Base-by-base conservation (phyloP, 2,888 invertebrate genomes). In the Microplitis manilae region DNA sequence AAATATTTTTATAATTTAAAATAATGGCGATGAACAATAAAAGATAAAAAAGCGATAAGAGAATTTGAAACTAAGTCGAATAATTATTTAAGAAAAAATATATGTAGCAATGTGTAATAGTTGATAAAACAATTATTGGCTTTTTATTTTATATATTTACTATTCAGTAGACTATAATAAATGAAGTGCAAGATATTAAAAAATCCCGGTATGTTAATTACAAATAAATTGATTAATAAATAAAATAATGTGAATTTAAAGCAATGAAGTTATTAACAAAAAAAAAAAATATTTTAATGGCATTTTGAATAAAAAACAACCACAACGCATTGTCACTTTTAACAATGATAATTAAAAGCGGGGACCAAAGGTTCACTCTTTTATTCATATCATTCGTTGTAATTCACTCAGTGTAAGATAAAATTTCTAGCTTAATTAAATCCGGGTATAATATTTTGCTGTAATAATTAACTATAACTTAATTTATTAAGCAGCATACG, bases 401-500 rank as follows among this genome's bases (percentile, higher is more conserved):
- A 38, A 65, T 30, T 30, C 65, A 65, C 65, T 65, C 65, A 65
- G 38, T 30, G 38, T 30, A 17, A 65, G 13, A 30, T 38, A 65
- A 65, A 65, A 50, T 30, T 65, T 65, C 65, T 65, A 38, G 65
- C 30, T 65, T 30, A 65, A 65, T 30, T 65, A 38, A 17, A 30
- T 30, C 13, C 38, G 13, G 38, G 6, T 65, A 62, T 62, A 5
- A 17, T 62, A 17, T 62, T 62, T 62, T 62, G 15, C 20, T 62
- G 15, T 62, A 62, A 68, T 59, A 75, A 41, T 41, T 39, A 15
- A 38, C 9, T 60, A 30, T 64, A 69, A 41, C 15, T 73, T 64
- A 20, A 20, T 74, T 81, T 77, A 88, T 86, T 87, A 89, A 89
- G 88, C 86, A 83, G 87, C 89, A 89, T 89, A 89, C 87, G 87